These are phyloP conservation scores for Patella pellucida DNA, from an alignment of 2,888 invertebrate genomes.

Conservation along the genomic window DNA sequence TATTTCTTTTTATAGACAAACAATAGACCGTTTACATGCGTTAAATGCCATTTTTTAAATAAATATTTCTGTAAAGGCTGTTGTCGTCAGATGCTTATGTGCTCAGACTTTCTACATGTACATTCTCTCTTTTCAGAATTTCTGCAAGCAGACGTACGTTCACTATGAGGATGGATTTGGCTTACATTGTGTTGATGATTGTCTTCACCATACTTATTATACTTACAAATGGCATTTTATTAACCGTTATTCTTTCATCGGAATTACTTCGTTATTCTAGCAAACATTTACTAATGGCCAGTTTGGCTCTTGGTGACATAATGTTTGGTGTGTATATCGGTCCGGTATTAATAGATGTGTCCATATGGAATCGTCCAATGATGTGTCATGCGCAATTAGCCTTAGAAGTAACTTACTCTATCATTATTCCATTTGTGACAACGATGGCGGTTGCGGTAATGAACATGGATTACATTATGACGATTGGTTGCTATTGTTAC, in stretches of 20 bases:
- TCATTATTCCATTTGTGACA: not conserved
- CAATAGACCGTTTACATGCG: too few species aligned
- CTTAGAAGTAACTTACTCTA: not conserved
- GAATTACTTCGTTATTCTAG: not conserved
- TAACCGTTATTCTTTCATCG: not conserved
- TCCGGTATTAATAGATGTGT: not conserved
- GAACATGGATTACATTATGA: conserved; percentile 2
- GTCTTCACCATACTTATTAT: not conserved
- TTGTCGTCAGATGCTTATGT: too few species aligned
- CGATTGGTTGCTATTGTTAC: not conserved
- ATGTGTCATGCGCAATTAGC: conserved; percentile 5
- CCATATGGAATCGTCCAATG: not conserved
- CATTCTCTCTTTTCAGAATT: too few species aligned
- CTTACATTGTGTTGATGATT: not conserved
- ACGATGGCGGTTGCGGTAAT: not conserved
- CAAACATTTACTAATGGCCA: not conserved
- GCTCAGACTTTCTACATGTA: too few species aligned
- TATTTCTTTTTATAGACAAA: too few species aligned
- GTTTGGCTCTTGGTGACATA: not conserved
- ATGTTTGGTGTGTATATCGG: not conserved
- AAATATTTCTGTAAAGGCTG: too few species aligned
- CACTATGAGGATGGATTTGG: not conserved
- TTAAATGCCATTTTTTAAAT: too few species aligned
- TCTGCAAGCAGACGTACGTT: too few species aligned
- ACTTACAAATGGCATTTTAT: not conserved